These are phyloP conservation scores for Orchesella cincta DNA, from an alignment of 1,140 invertebrate genomes.

Conservation along the genomic window DNA sequence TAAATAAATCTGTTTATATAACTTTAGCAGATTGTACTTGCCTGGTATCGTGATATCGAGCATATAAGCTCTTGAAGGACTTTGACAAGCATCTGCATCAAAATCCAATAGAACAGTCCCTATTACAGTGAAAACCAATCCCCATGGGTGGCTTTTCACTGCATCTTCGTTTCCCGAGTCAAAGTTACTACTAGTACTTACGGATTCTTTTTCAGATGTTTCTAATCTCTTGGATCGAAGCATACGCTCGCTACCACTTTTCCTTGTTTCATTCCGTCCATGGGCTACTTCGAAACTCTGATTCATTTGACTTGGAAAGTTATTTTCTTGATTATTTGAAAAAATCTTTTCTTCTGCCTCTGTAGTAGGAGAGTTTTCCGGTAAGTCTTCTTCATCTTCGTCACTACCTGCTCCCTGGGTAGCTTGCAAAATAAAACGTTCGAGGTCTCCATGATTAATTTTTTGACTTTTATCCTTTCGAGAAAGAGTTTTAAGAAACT, in stretches of 20 bases:
- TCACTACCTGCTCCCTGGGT: background rate
- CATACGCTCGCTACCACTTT: no score
- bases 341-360: background rate
- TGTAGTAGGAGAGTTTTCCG: background rate
- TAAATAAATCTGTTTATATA: no score
- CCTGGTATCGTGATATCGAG: slow-evolving; percentile 87
- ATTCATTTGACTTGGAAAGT: background rate
- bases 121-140: slow-evolving; percentile 77
- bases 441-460: slow-evolving; percentile 21
- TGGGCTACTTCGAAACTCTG: no score
- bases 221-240: slow-evolving; percentile 16
- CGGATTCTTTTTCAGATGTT: background rate
- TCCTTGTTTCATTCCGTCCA: no score
- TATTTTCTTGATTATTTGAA: background rate
- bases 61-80: slow-evolving; percentile 86
- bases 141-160: slow-evolving; percentile 16
- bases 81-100: slow-evolving; percentile 93
- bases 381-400: background rate
- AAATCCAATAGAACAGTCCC: slow-evolving; percentile 93
- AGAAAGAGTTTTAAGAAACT: background rate
- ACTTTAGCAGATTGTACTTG: no score
- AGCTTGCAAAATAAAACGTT: slow-evolving; percentile 2
- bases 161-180: slow-evolving; percentile 20
- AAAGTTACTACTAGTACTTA: background rate
- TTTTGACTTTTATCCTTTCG: slow-evolving; percentile 9